These are phyloP conservation scores for Tachystola acroxantha DNA, from an alignment of 2,888 invertebrate species.

Conservation along the genomic window DNA sequence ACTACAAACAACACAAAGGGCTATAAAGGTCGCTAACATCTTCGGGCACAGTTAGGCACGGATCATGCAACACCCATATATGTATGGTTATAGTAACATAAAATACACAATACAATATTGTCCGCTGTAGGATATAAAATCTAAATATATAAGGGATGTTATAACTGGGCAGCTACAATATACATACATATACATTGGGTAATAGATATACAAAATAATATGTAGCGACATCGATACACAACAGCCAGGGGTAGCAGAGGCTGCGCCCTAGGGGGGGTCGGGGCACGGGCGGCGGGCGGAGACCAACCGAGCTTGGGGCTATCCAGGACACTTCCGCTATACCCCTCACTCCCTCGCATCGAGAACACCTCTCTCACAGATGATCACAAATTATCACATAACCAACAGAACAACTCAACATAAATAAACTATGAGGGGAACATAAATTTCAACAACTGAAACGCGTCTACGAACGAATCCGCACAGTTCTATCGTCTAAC, in stretches of 20 bases:
- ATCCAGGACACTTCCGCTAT: constrained; percentile 74
- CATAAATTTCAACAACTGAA: constrained; percentile 45
- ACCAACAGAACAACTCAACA: constrained; percentile 68
- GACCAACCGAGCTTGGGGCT: constrained; percentile 71
- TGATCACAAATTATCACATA: constrained; percentile 72
- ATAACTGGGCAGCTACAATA: constrained; percentile 58
- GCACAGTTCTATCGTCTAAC: constrained; percentile 39
- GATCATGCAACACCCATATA: constrained; percentile 76
- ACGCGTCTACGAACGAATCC: constrained; percentile 50
- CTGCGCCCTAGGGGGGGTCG: constrained; percentile 69
- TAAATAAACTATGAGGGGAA: constrained; percentile 60
- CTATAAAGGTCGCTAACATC: constrained; percentile 69
- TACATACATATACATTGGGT: constrained; percentile 61
- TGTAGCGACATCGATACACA: constrained; percentile 76
- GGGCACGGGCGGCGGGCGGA: constrained; percentile 64
- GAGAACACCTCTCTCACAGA: constrained; percentile 78
- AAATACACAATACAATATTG: constrained; percentile 30
- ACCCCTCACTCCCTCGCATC: constrained; percentile 78
- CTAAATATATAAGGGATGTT: constrained; percentile 33
- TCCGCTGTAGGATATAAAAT: constrained; percentile 31
- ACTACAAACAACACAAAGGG: constrained; percentile 75
- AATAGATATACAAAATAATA: constrained; percentile 49
- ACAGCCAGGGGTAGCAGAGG: constrained; percentile 77
- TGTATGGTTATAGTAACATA: constrained; percentile 52
- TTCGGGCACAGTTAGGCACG: constrained; percentile 73